Evolutionary conservation across 1,140 invertebrate species (phyloP), one percentile per base, ranked within the genome.

Genomic region (Mactra quadrangularis): DNA sequence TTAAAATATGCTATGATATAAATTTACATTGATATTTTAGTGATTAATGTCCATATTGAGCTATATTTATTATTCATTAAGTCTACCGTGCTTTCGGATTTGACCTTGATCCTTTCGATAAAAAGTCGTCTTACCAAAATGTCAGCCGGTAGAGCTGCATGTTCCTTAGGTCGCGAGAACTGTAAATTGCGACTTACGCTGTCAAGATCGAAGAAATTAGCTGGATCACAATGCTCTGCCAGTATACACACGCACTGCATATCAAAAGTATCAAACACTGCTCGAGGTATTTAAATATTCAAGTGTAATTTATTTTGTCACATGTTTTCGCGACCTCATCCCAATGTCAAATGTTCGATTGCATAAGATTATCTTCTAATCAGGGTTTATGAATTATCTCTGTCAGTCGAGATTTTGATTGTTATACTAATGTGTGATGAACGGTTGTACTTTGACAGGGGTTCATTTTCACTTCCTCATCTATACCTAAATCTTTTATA

Each of bases 61-160:
- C n/a, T n/a, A n/a, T n/a, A n/a, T n/a, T n/a, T n/a, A n/a, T n/a
- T n/a, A n/a, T n/a, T n/a, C n/a, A n/a, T n/a, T n/a, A n/a, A n/a
- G n/a, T n/a, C n/a, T n/a, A n/a, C n/a, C n/a, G n/a, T n/a, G n/a
- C n/a, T n/a, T 71, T 74, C 41, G 70, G 50, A 83, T 45, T 45
- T 74, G 81, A 77, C 31, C 71, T 75, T 62, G 9, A 57, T 74
- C 79, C 77, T 66, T 68, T 57, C 27, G 38, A 17, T 74, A 33
- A 31, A 22, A 41, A 25, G 4, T 33, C 35, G 29, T 17, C 35
- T 25, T 55, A 71, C 60, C 66, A 83, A 87, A 47, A 88, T 88
- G 87, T 83, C 87, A 47, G 86, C 87, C 50, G 70, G 87, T 53
- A 86, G 87, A 57, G 66, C 57, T 57, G 85, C 87, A 85, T 88